Conservation (phyloP, 2,113 vertebrate species). For the Eulemur macaco region DNA sequence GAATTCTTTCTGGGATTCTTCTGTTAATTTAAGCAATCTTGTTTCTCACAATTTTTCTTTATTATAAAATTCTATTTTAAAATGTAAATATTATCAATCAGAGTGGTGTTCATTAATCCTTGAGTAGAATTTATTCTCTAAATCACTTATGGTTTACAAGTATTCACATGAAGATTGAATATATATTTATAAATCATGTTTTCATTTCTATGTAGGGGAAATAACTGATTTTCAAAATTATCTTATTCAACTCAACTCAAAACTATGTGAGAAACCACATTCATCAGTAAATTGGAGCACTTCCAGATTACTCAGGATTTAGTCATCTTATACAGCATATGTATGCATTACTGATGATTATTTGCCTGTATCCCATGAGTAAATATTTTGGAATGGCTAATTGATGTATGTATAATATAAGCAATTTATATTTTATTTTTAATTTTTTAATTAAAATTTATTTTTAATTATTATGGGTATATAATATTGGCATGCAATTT, state of each 20-base stretch:
- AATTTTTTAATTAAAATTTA: too few relatives aligned
- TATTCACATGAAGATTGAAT: neutral
- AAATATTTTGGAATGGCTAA: conserved; percentile 30
- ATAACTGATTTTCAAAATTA: conserved; percentile 13
- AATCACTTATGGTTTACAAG: neutral
- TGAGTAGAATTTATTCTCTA: neutral
- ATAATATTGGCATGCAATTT: neutral
- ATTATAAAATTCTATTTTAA: neutral
- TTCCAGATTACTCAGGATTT: neutral
- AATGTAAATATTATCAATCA: neutral
- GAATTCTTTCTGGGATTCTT: neutral
- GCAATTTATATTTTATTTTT: conserved; percentile 2
- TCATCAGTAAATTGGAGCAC: neutral
- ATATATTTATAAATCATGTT: neutral
- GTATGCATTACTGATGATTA: neutral
- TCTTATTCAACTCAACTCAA: neutral
- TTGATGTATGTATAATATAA: neutral
- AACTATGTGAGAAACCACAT: neutral
- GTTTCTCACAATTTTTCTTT: conserved; percentile 3
- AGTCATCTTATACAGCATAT: neutral
- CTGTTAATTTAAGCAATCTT: neutral
- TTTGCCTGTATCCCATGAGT: neutral
- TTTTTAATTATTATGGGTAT: too few relatives aligned
- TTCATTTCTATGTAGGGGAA: neutral
- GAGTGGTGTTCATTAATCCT: neutral